Evolutionary conservation across 2,888 invertebrate genomes (phyloP), one percentile per base, ranked within the genome.

Genomic region (Eueremaeus valkanovi): DNA sequence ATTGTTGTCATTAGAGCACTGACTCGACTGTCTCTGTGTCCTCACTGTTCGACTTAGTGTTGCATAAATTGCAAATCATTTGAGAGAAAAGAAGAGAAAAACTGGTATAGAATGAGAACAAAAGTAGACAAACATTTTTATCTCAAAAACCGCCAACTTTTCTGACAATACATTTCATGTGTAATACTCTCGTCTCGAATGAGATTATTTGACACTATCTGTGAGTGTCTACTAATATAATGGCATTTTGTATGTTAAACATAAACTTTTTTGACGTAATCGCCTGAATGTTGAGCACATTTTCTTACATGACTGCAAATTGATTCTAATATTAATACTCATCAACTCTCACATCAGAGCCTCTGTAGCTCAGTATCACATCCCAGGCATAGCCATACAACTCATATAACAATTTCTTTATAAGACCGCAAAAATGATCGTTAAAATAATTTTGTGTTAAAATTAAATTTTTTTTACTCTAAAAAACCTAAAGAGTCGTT

Each of bases 31-130:
- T 18, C 29, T 33, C 31, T 3, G 16, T 63, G 27, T 33, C 29
- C 61, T 29, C 11, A 18, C 63, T 63, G 18, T 63, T 27, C 9
- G 68, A 68, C 24, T 36, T 8, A 68, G 68, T 40, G 40, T 6
- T 40, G 68, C 68, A 68, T 68, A 68, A 68, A 68, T 68, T 68
- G 68, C 42, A 36, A 68, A 40, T 68, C 68, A 68, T 68, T 36
- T 68, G 33, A 33, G 21, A 1, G 68, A 40, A n/a, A n/a, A n/a
- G n/a, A n/a, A 31, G 61, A 61, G 16, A 16, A 29, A 3, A 9
- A 21, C 55, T 55, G 27, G 24, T 9, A 9, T 55, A n/a, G n/a
- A n/a, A n/a, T 21, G 63, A 36, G 63, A 63, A 63, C 63, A 63
- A 63, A 63, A 68, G 42, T 16, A 68, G 40, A 68, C 68, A 36